Conservation (phyloP, 2,113 vertebrate species). For the Aptenodytes patagonicus region DNA sequence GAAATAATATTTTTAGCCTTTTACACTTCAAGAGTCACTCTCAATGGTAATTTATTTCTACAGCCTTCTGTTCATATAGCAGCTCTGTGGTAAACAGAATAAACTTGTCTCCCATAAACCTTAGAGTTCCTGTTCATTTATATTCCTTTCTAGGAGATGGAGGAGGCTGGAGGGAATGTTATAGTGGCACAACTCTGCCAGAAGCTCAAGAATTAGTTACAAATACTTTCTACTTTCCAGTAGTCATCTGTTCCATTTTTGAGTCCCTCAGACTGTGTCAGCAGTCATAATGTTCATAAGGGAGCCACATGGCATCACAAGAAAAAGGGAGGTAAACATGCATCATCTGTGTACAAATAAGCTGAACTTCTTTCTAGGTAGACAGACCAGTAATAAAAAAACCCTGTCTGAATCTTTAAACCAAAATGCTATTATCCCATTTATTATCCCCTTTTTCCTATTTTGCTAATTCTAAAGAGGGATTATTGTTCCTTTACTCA, state of each 20-base stretch:
- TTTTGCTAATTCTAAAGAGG: background rate
- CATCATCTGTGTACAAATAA: background rate
- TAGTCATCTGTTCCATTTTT: background rate
- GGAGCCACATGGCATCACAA: background rate
- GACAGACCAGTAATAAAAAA: background rate
- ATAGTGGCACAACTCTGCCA: background rate
- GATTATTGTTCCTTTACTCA: background rate
- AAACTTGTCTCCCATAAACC: background rate
- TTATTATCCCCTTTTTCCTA: background rate
- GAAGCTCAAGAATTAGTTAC: background rate
- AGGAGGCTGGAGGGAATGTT: background rate
- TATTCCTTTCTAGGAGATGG: background rate
- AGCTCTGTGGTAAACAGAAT: background rate
- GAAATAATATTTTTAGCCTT: background rate
- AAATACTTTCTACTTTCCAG: background rate
- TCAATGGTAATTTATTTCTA: background rate
- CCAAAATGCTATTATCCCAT: background rate
- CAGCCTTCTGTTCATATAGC: background rate
- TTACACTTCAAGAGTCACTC: background rate
- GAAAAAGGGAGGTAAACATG: background rate
- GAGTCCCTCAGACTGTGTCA: background rate
- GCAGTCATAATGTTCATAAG: background rate
- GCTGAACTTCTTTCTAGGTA: background rate
- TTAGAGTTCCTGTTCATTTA: background rate
- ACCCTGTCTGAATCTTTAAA: background rate